Percentiles rank a stretch among this genome's conserved stretches.
Evolutionary conservation across 1,140 invertebrate species (phyloP).

Genomic region (Anastrepha obliqua): DNA sequence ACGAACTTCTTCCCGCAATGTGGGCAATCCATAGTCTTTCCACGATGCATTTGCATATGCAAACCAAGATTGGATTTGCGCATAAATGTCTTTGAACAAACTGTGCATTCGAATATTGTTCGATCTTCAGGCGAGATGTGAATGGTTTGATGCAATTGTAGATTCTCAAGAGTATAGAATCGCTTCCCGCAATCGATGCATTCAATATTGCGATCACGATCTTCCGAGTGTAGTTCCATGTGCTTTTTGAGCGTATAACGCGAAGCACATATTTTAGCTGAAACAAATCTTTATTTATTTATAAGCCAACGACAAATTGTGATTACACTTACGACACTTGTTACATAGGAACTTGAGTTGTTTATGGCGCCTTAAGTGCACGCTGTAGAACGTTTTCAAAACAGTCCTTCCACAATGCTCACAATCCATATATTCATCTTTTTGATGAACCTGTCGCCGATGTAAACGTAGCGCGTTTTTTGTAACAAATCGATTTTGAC

Average conservation of each 20-base stretch:
- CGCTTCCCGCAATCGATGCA: constrained; percentile 11
- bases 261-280: constrained; percentile 40
- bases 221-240: not conserved
- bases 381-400: not conserved
- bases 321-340: constrained; percentile 38
- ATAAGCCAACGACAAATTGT: not conserved
- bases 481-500: constrained; percentile 28
- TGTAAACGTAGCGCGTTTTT: not conserved
- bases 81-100: constrained; percentile 53
- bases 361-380: constrained; percentile 13
- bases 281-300: not conserved
- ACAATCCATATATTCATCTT: constrained; percentile 46
- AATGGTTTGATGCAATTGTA: constrained; percentile 34
- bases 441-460: constrained; percentile 24
- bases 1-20: constrained; percentile 55
- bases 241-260: constrained; percentile 27
- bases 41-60: constrained; percentile 54
- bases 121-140: constrained; percentile 25
- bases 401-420: constrained; percentile 47
- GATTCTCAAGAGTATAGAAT: constrained; percentile 17
- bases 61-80: constrained; percentile 38
- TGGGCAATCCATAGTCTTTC: constrained; percentile 48
- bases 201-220: constrained; percentile 52
- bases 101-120: constrained; percentile 16
- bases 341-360: constrained; percentile 29